phyloP scores from a whole-genome alignment of 2,113 vertebrate genomes.

The Oryzias javanicus region DNA sequence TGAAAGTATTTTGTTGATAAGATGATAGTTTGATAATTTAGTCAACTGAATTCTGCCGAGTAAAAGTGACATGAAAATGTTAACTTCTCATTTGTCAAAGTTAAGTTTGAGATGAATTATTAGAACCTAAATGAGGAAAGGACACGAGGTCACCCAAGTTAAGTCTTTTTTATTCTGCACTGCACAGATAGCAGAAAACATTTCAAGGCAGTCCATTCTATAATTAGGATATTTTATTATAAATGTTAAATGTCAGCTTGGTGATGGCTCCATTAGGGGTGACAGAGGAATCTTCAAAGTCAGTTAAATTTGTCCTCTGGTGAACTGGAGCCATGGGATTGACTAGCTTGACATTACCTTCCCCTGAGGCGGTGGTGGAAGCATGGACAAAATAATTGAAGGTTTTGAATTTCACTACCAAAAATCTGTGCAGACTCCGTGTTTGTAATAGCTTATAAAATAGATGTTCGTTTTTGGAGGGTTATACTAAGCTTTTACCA shows the following conservation, averaged over 20 bases:
- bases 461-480: no score
- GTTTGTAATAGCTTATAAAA: background rate
- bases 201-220: background rate
- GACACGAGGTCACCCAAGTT: no score
- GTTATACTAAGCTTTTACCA: no score
- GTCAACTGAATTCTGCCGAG: no score
- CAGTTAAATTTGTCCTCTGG: background rate
- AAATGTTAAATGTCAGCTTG: background rate
- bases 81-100: no score
- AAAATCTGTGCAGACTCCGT: no score
- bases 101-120: no score
- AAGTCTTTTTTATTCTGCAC: background rate
- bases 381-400: background rate
- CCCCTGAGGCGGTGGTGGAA: background rate
- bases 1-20: no score
- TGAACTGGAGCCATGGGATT: background rate
- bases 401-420: background rate
- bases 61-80: no score
- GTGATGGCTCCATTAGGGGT: background rate
- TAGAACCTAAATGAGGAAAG: no score
- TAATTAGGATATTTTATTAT: background rate
- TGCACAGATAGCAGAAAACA: background rate
- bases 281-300: background rate
- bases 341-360: background rate
- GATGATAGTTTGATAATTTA: no score